phyloP scores from a whole-genome alignment of 2,888 invertebrate species.

The Anagyrus pseudococci region DNA sequence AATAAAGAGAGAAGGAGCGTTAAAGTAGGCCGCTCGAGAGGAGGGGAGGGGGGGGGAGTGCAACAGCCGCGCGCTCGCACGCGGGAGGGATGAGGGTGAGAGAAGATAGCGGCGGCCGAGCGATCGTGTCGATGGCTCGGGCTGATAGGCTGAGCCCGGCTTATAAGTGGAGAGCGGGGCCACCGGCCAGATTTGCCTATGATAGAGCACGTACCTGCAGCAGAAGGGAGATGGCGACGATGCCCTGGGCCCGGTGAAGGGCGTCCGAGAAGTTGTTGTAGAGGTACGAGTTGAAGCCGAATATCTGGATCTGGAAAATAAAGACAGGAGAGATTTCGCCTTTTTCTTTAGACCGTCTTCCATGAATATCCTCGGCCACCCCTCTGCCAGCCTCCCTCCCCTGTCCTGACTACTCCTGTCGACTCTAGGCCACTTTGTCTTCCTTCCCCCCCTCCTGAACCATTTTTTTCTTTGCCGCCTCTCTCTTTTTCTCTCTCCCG shows the following conservation, averaged over 20 bases:
- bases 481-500: background rate
- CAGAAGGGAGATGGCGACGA: slow-evolving; percentile 92
- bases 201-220: slow-evolving; percentile 77
- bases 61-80: background rate
- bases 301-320: slow-evolving; percentile 86
- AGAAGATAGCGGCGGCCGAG: background rate
- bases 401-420: too few relatives aligned
- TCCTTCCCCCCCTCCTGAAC: background rate
- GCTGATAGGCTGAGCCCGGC: slow-evolving; percentile 20
- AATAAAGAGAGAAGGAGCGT: background rate
- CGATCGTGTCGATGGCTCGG: slow-evolving; percentile 30
- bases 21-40: too few relatives aligned
- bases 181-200: too few relatives aligned
- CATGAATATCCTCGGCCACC: too few relatives aligned
- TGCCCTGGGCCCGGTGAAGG: slow-evolving; percentile 90
- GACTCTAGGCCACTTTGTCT: background rate
- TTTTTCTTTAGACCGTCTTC: too few relatives aligned
- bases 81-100: background rate
- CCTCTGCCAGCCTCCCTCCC: too few relatives aligned
- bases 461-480: background rate
- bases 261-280: slow-evolving; percentile 97
- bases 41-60: too few relatives aligned
- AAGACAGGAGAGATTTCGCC: background rate
- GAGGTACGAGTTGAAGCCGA: slow-evolving; percentile 97
- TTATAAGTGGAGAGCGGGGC: slow-evolving; percentile 11